Evolutionary conservation across 2,797 vertebrate genomes (phyloP), one percentile per base, ranked within the genome.

Genomic region (Trichosurus vulpecula): DNA sequence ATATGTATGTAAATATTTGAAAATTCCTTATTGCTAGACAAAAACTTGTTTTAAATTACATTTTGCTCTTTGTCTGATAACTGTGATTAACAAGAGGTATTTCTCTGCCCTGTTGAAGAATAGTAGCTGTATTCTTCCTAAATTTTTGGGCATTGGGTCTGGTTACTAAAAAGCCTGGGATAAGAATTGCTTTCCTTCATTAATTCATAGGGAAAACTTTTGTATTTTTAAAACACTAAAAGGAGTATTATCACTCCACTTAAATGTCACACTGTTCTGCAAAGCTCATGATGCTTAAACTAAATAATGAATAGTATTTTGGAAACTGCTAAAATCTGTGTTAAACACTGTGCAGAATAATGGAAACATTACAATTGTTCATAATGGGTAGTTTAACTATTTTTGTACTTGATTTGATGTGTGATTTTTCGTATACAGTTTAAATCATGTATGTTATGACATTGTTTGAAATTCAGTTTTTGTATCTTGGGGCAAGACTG

Each of bases 401-500:
- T 98, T 98, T 98, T 98, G 97, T 97, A 98, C 97, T 98, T 98
- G 97, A 98, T 98, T 98, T 98, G 97, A 98, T 96, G 95, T 97
- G 97, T 97, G 97, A 98, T 97, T 97, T 98, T 66, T 96, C 97
- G 0, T 95, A 54, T 95, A 54, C 96, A 98, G 96, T 97, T 95
- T 96, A 90, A 96, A 96, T 96, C 97, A 91, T 56, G 96, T 96
- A 25, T 74, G 91, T 96, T 74, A 96, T 66, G 10, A 47, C 96
- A 94, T 97, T 54, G 8, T 89, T 94, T 81, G 95, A 97, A 97
- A 97, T 96, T 97, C 96, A 89, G 94, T 96, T 98, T 98, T 98
- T 98, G 95, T 98, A 97, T 61, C 98, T 98, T 98, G 98, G 98
- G 98, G 98, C 98, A 98, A 98, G 98, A 98, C 98, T 98, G 98